Evolutionary conservation across 35 echinoderm and acorn worm genomes (phyloP), one percentile per base, ranked within the genome.

Genomic region (Heliocidaris erythrogramma): DNA sequence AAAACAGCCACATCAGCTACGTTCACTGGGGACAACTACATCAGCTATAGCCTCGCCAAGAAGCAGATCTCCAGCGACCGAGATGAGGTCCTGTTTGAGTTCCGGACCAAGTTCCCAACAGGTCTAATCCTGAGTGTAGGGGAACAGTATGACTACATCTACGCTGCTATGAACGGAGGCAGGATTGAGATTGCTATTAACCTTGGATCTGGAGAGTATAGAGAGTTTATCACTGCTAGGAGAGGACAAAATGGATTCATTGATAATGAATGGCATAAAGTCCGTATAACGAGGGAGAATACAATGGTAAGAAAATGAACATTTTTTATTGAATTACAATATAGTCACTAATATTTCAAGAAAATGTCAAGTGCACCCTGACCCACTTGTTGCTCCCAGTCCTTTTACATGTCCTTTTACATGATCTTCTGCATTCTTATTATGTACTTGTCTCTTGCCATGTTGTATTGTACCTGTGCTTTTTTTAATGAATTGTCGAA

Each of bases 251-350:
- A 89, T 91, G 16, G 53, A 30, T 98, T 97, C 92, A 94, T 32
- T 21, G 96, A 98, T 60, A 98, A 96, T 48, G 85, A 95, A 11
- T 98, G 96, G 96, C 97, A 98, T 71, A 97, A 97, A 95, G 97
- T 98, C 27, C 69, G 85, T 14, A 95, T 98, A 31, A 93, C 94
- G 21, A 96, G 97, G 90, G 91, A 94, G n/a, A 90, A 85, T 78
- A 95, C 61, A 86, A 6, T 59, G 42, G 97, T 97, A 96, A 93
- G 94, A 93, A 31, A 27, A 71, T 8, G 3, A 78, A 78, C 18
- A 56, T 9, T 8, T 78, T 27, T 78, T 27, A 27, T n/a, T n/a
- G 2, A 78, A 18, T 78, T 5, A 27, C 65, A 78, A n/a, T 78
- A 78, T 78, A 24, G 5, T 7, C 18, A 27, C 5, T n/a, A n/a